Percentiles rank a stretch among this genome's conserved stretches.
These are phyloP conservation scores for Sakesphorus luctuosus DNA, from an alignment of 2,113 vertebrate genomes.

Conservation along the genomic window DNA sequence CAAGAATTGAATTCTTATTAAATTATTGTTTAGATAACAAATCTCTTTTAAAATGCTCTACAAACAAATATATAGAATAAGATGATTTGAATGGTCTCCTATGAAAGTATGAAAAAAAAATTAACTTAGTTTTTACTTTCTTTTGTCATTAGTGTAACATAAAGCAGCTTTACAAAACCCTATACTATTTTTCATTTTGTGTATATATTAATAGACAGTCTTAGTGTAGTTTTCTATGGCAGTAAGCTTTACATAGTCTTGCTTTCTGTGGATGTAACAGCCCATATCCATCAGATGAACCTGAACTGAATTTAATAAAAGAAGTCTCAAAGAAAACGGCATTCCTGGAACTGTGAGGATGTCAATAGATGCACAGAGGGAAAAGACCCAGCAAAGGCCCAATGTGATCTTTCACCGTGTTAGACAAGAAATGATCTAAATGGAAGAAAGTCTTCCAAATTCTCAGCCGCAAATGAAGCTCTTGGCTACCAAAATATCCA, in stretches of 20 bases:
- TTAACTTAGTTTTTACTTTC: not conserved
- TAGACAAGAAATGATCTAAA: not conserved
- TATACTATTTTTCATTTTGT: not conserved
- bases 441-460: not conserved
- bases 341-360: not conserved
- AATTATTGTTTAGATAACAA: not conserved
- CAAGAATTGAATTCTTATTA: not conserved
- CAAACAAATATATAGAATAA: not conserved
- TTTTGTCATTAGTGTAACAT: not conserved
- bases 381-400: not conserved
- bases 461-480: not conserved
- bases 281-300: not conserved
- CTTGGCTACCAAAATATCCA: not conserved
- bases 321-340: not conserved
- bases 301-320: not conserved
- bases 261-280: not conserved
- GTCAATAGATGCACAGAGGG: rapidly evolving
- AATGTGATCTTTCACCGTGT: not conserved
- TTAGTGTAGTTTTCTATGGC: not conserved
- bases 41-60: not conserved
- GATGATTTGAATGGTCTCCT: not conserved
- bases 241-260: not conserved
- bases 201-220: not conserved
- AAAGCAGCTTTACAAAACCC: not conserved
- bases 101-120: not conserved